Base-by-base conservation (phyloP, 2,888 invertebrate genomes). In the Drepanosiphum platanoidis region DNA sequence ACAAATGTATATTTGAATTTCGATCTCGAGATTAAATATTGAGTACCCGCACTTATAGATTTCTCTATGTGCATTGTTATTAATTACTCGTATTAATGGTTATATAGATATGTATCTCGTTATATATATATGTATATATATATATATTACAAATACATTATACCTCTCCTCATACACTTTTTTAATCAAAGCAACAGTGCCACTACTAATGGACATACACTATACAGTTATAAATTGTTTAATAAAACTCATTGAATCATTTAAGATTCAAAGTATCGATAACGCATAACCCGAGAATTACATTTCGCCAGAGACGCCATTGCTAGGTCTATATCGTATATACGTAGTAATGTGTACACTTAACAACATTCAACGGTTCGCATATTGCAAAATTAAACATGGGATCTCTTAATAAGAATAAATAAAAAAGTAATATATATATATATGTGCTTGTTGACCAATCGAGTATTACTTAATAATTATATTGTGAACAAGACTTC, bases 141-240 rank as follows among this genome's bases (percentile, higher is more conserved):
- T 22, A 74, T 1, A 52, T 74, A 74, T 34, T 72, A 52, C 9
- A 61, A 18, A 61, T 22, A n/a, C 27, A 46, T n/a, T 13, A 32
- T 52, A 74, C 18, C n/a, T n/a, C n/a, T n/a, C n/a, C n/a, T n/a
- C n/a, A n/a, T n/a, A n/a, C n/a, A n/a, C n/a, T n/a, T n/a, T 34
- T 74, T 74, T 52, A 74, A 52, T 74, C 74, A 74, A 74, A 22
- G 32, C 32, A 32, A 52, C 30, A 74, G n/a, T 22, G 32, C 27
- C 18, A 68, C 8, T 30, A 52, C 32, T 32, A 74, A 74, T 46
- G 74, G 22, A 74, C 71, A 27, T n/a, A n/a, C n/a, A n/a, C n/a
- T n/a, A n/a, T n/a, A 71, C 71, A 36, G n/a, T 71, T 71, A 71
- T 71, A 71, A 71, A 71, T 39, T 39, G 39, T 71, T 71, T 71